Evolutionary conservation across 2,888 invertebrate genomes (phyloP).

Genomic region (Ephialtes manifestator): DNA sequence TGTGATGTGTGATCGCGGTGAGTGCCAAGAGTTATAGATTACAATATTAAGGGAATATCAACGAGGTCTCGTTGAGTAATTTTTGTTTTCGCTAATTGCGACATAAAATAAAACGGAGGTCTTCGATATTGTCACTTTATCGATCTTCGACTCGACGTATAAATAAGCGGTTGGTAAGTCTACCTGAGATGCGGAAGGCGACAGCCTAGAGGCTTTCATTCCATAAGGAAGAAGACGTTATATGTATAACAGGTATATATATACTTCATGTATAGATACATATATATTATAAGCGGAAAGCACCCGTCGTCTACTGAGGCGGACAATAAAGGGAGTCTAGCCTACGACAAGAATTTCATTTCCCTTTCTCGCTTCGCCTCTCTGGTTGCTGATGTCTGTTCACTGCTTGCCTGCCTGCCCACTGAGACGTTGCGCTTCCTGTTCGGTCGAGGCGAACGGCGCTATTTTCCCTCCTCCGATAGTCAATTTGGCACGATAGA

Average conservation of each 20-base stretch:
- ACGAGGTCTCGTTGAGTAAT: not conserved
- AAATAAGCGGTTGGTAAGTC: constrained; percentile 20
- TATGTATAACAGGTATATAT: constrained; percentile 34
- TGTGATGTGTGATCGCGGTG: constrained; percentile 2
- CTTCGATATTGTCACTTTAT: constrained; percentile 41
- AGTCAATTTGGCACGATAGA: constrained; percentile 75
- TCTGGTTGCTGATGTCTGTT: constrained; percentile 62
- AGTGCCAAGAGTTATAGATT: not conserved
- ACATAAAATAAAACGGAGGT: not conserved
- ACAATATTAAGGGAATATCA: constrained; percentile 7
- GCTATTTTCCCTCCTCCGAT: constrained; percentile 69
- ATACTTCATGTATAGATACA: constrained; percentile 10
- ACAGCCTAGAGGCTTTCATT: constrained; percentile 65
- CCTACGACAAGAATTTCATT: constrained; percentile 80
- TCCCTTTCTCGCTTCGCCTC: constrained; percentile 77
- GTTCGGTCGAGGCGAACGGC: constrained; percentile 59
- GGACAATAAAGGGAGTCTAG: constrained; percentile 72
- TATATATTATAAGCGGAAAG: constrained; percentile 55
- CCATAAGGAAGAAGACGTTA: constrained; percentile 61
- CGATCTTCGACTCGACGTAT: constrained; percentile 37
- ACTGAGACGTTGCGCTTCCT: constrained; percentile 72
- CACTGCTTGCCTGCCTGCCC: constrained; percentile 54
- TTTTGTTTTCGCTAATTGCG: constrained; percentile 31
- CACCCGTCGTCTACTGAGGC: constrained; percentile 64
- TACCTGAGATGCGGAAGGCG: constrained; percentile 44